Percentiles rank a stretch among this genome's conserved stretches.
phyloP scores from a whole-genome alignment of 2,888 invertebrate genomes.

The Oscheius sp. region DNA sequence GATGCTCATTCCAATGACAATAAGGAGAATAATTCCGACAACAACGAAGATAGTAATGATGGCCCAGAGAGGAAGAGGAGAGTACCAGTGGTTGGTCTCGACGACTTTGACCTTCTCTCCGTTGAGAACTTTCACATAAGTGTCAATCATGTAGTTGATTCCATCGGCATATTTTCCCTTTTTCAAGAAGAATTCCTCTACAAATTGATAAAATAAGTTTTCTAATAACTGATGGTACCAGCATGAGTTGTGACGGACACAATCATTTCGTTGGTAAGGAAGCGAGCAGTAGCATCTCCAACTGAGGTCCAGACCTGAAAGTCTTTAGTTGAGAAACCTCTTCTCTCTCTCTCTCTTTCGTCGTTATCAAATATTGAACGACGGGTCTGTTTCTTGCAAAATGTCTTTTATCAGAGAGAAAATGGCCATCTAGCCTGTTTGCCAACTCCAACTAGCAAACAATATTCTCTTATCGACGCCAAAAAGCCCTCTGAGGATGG shows the following conservation, averaged over 20 bases:
- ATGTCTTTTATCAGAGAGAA: slow-evolving; percentile 11
- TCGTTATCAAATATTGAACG: slow-evolving; percentile 6
- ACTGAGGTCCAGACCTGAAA: slow-evolving; percentile 22
- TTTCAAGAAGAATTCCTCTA: slow-evolving; percentile 15
- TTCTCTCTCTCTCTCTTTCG: background rate
- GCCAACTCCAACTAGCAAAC: slow-evolving; percentile 24
- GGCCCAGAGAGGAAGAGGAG: slow-evolving; percentile 24
- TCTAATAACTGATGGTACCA: background rate
- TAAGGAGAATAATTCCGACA: slow-evolving; percentile 8
- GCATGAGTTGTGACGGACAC: slow-evolving; percentile 17
- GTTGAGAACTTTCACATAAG: slow-evolving; percentile 4
- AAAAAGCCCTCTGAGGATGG: background rate
- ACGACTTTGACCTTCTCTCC: slow-evolving; percentile 11
- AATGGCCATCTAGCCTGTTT: slow-evolving; percentile 14
- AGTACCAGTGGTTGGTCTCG: slow-evolving; percentile 26
- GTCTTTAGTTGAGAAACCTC: background rate
- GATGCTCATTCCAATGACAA: slow-evolving; percentile 7
- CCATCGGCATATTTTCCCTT: slow-evolving; percentile 10
- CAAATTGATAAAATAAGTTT: background rate
- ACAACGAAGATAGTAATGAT: slow-evolving; percentile 16
- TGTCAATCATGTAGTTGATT: slow-evolving; percentile 15
- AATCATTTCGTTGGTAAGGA: slow-evolving; percentile 22
- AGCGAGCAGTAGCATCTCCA: slow-evolving; percentile 10
- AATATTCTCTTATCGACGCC: slow-evolving; percentile 17
- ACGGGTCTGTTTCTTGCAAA: slow-evolving; percentile 1